A percentile compares a stretch with the other conserved stretches of the same genome.
Conservation (phyloP, 2,113 vertebrate genomes). For the Mirza zaza region DNA sequence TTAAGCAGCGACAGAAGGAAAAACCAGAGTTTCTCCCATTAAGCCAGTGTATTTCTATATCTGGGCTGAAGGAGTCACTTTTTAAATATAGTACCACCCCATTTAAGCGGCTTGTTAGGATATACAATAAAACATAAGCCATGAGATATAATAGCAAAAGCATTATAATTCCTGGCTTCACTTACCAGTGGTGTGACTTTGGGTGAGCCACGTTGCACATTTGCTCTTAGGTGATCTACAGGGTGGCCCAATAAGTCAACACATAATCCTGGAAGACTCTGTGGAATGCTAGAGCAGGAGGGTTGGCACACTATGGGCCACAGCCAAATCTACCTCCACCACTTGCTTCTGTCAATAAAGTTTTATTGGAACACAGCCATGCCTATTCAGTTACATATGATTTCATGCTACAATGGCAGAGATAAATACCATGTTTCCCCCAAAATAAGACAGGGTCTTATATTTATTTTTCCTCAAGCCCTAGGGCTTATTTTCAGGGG, state of each 20-base stretch:
- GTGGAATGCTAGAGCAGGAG: not conserved
- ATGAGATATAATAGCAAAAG: constrained; percentile 17
- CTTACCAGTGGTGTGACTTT: not conserved
- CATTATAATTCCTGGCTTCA: not conserved
- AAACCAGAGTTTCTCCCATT: not conserved
- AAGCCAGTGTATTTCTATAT: not conserved
- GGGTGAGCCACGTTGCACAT: not conserved
- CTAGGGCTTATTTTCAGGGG: too few species aligned
- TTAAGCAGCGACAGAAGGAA: constrained; percentile 4
- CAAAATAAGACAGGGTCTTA: too few species aligned
- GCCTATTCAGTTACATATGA: not conserved
- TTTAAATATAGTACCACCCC: constrained; percentile 26
- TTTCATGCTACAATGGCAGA: not conserved
- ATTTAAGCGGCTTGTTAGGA: not conserved
- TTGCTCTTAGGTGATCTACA: not conserved
- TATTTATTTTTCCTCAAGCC: too few species aligned
- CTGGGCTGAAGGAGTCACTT: constrained; percentile 32
- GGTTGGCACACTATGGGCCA: not conserved
- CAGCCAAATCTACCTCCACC: not conserved
- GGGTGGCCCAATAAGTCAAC: not conserved
- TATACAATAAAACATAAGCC: not conserved
- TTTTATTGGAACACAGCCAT: not conserved
- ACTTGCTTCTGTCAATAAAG: not conserved
- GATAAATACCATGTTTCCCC: not conserved
- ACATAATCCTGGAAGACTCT: not conserved